Percentiles rank a stretch among this genome's conserved stretches.
Conservation (phyloP, 2,113 vertebrate species). For the Acanthochromis polyacanthus region DNA sequence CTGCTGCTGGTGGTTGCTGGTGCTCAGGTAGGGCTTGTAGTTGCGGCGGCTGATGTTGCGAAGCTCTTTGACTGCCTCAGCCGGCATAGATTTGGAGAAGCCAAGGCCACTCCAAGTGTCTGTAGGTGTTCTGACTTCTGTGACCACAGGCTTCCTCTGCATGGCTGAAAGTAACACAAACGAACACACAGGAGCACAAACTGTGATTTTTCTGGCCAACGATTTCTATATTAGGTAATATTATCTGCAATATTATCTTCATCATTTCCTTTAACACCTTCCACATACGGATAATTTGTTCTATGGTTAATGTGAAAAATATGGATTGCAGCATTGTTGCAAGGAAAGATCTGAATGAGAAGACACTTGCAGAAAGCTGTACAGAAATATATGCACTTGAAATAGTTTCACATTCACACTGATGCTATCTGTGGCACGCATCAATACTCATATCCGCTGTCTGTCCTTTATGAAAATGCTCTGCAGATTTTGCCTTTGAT, state of each 20-base stretch:
- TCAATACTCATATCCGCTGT: slow-evolving; percentile 1
- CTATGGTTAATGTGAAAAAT: too few species aligned
- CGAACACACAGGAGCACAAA: slow-evolving; percentile 23
- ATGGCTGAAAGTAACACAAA: slow-evolving; percentile 75
- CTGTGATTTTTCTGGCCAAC: neutral
- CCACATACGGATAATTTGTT: too few species aligned
- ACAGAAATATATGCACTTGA: neutral
- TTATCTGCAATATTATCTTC: too few species aligned
- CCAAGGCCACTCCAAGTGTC: slow-evolving; percentile 88
- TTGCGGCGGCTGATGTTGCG: slow-evolving; percentile 83
- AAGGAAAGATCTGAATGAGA: neutral
- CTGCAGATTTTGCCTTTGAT: slow-evolving; percentile 19
- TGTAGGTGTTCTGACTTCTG: slow-evolving; percentile 86
- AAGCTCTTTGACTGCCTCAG: slow-evolving; percentile 85
- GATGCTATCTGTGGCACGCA: neutral
- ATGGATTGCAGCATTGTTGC: too few species aligned
- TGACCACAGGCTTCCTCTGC: slow-evolving; percentile 86
- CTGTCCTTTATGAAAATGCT: slow-evolving; percentile 39
- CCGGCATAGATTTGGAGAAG: slow-evolving; percentile 89
- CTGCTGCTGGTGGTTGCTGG: slow-evolving; percentile 68
- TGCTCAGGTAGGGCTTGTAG: slow-evolving; percentile 85
- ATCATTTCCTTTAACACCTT: too few species aligned
- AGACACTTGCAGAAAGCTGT: slow-evolving; percentile 18
- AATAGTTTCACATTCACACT: neutral
- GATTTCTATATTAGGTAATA: too few species aligned